Evolutionary conservation across 2,797 vertebrate species (phyloP).

Genomic region (Hyperoplus immaculatus): DNA sequence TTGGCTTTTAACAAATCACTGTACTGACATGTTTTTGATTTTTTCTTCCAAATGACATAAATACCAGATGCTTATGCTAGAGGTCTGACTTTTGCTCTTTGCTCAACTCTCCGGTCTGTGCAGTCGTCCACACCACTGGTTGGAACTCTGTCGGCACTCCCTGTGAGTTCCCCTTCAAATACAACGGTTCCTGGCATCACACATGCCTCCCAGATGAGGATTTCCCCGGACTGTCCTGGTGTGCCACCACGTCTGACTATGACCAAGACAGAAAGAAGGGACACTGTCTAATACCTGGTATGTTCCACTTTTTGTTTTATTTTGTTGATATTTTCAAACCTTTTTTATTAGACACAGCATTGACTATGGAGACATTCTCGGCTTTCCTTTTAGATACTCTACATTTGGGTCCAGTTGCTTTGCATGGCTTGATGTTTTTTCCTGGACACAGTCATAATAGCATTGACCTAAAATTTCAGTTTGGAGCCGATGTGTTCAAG

Average conservation of each 20-base stretch:
- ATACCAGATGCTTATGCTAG: neutral
- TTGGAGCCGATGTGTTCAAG: neutral
- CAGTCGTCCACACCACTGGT: constrained; percentile 91
- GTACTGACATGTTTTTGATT: neutral
- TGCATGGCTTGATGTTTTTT: neutral
- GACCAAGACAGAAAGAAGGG: constrained; percentile 86
- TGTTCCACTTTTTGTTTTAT: constrained; percentile 34
- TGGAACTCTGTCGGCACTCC: constrained; percentile 91
- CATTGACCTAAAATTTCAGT: neutral
- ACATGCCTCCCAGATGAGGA: constrained; percentile 83
- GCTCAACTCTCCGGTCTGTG: constrained; percentile 27
- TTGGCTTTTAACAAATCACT: neutral
- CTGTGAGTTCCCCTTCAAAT: constrained; percentile 93
- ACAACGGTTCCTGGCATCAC: constrained; percentile 90
- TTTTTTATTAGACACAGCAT: neutral
- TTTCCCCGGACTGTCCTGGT: constrained; percentile 83
- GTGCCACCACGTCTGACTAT: constrained; percentile 88
- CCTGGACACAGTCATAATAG: neutral
- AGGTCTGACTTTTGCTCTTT: constrained; percentile 16
- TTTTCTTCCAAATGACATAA: neutral
- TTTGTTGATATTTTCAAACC: neutral
- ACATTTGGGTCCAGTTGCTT: neutral
- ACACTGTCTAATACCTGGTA: constrained; percentile 91
- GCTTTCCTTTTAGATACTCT: neutral
- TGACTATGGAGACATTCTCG: neutral